Evolutionary conservation across 1,140 invertebrate species (phyloP).

Genomic region (Drosophila erecta): DNA sequence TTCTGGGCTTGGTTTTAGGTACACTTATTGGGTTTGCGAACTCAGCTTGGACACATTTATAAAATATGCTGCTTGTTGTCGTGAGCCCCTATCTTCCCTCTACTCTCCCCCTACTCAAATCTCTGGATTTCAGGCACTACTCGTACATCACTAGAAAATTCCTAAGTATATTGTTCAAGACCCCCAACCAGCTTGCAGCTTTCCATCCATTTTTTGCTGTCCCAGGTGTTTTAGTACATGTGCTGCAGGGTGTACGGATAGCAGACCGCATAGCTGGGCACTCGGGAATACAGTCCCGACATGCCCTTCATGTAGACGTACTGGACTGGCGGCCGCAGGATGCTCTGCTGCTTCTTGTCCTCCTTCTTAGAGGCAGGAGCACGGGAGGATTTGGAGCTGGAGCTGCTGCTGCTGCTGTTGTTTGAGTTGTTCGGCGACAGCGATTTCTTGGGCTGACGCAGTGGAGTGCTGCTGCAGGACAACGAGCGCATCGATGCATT

Average conservation of each 20-base stretch:
- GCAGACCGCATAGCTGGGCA: conserved; percentile 79
- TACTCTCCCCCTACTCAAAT: conserved; percentile 1
- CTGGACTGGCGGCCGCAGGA: conserved; percentile 78
- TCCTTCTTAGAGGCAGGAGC: conserved; percentile 58
- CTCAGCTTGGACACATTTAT: conserved; percentile 63
- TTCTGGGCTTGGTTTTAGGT: conserved; percentile 32
- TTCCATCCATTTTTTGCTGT: neutral
- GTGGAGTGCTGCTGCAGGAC: conserved; percentile 86
- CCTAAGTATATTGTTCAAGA: conserved; percentile 35
- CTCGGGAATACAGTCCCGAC: conserved; percentile 79
- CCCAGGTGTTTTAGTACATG: conserved; percentile 51
- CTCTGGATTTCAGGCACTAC: conserved; percentile 66
- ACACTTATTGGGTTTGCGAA: conserved; percentile 43
- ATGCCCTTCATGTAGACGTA: conserved; percentile 84
- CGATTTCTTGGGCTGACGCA: conserved; percentile 68
- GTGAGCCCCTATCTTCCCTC: neutral
- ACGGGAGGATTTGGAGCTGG: conserved; percentile 33
- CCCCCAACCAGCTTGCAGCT: conserved; percentile 44
- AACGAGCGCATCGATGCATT: conserved; percentile 86
- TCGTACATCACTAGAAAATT: conserved; percentile 58
- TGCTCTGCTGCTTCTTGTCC: conserved; percentile 84
- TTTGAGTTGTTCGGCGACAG: conserved; percentile 48
- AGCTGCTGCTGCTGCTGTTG: conserved; percentile 50
- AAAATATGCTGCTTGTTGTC: conserved; percentile 59
- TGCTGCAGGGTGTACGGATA: conserved; percentile 76